phyloP scores from a whole-genome alignment of 2,797 vertebrate species.

The Chelon labrosus region DNA sequence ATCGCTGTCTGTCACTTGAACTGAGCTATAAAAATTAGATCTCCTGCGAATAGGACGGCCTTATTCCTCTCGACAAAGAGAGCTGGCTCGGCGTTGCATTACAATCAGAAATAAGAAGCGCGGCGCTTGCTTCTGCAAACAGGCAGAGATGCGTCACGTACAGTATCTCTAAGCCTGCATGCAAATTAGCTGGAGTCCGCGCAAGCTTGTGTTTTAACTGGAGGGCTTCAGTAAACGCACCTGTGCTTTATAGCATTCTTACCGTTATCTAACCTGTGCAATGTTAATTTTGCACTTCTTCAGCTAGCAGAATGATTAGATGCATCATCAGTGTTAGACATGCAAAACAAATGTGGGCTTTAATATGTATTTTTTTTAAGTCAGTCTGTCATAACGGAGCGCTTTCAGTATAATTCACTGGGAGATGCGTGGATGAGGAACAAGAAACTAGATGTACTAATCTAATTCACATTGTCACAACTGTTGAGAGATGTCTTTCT shows the following conservation, averaged over 20 bases:
- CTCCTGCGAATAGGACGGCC: constrained; percentile 29
- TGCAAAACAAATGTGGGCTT: neutral
- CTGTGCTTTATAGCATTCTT: constrained; percentile 5
- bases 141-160: constrained; percentile 28
- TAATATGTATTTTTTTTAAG: neutral
- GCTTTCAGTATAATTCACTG: constrained; percentile 2
- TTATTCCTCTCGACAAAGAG: constrained; percentile 42
- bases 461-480: constrained; percentile 23
- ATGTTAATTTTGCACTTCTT: constrained; percentile 12
- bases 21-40: constrained; percentile 26
- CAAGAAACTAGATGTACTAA: constrained; percentile 14
- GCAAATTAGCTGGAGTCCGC: constrained; percentile 43
- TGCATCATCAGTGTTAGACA: neutral
- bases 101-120: constrained; percentile 34
- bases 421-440: constrained; percentile 17
- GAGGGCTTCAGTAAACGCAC: constrained; percentile 12
- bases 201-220: constrained; percentile 35
- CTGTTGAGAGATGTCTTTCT: constrained; percentile 17
- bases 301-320: constrained; percentile 9
- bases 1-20: constrained; percentile 14
- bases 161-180: constrained; percentile 44
- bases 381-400: neutral
- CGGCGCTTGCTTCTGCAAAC: constrained; percentile 42
- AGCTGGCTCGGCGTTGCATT: constrained; percentile 9
- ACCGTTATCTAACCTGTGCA: constrained; percentile 14